These are phyloP conservation scores for Umimayanthus kanabou DNA, from an alignment of 92 coral and sea anemone species.

Conservation along the genomic window DNA sequence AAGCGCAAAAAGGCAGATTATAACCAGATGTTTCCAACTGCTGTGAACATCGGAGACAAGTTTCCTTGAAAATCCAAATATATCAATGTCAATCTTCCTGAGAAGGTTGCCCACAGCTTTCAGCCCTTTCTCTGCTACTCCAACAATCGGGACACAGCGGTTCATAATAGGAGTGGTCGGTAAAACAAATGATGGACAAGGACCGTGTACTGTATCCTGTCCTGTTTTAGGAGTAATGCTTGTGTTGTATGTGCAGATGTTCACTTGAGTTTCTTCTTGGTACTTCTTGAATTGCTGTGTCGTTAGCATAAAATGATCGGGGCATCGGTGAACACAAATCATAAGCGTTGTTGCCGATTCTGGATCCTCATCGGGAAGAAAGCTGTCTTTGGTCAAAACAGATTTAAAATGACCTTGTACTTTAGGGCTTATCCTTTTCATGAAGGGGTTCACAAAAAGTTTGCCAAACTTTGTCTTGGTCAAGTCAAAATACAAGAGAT, in stretches of 20 bases:
- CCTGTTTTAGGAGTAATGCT: constrained; percentile 30
- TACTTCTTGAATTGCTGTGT: constrained; percentile 40
- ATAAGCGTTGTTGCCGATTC: constrained; percentile 26
- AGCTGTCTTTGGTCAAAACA: constrained; percentile 33
- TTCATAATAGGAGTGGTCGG: constrained; percentile 45
- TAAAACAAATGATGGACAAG: constrained; percentile 45
- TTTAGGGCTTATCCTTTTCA: constrained; percentile 39
- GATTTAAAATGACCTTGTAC: constrained; percentile 41
- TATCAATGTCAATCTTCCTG: constrained; percentile 39
- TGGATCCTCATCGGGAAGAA: constrained; percentile 19
- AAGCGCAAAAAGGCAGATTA: constrained; percentile 42
- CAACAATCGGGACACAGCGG: constrained; percentile 45
- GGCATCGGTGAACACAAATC: constrained; percentile 46
- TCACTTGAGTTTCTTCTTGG: constrained; percentile 38
- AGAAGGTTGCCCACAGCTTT: constrained; percentile 39
- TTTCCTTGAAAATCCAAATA: constrained; percentile 42
- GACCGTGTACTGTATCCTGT: constrained; percentile 33
- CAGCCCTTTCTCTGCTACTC: constrained; percentile 37
- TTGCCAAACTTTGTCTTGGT: constrained; percentile 48
- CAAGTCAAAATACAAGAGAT: constrained; percentile 50
- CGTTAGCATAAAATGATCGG: constrained; percentile 47
- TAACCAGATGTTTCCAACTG: constrained; percentile 45
- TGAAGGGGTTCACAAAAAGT: constrained; percentile 38
- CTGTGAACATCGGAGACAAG: constrained; percentile 42
- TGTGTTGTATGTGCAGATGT: constrained; percentile 34